Conservation (phyloP, 2,113 vertebrate genomes). For the Upupa epops region DNA sequence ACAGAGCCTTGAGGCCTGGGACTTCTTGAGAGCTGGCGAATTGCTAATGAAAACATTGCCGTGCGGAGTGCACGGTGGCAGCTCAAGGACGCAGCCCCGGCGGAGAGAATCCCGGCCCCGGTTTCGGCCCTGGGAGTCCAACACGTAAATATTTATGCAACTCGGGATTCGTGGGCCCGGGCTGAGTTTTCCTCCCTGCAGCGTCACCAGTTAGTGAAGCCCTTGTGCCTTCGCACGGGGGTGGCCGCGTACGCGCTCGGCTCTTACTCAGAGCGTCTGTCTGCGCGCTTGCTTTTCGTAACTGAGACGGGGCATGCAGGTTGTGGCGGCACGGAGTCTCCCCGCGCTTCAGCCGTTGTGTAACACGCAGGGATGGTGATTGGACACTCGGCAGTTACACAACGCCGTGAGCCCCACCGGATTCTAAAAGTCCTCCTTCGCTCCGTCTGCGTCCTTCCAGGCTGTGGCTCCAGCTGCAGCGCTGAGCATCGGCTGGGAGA, state of each 20-base stretch:
- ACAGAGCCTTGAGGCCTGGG: background rate
- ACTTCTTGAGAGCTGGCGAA: background rate
- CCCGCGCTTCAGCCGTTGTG: constrained; percentile 23
- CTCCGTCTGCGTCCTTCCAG: background rate
- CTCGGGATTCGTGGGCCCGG: background rate
- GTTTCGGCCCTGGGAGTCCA: background rate
- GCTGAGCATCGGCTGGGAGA: background rate
- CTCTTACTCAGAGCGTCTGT: background rate
- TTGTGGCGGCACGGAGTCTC: constrained; percentile 46
- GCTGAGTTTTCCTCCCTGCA: background rate
- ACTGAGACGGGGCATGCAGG: background rate
- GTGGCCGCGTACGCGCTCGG: background rate
- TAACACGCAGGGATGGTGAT: constrained; percentile 12
- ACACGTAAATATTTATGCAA: background rate
- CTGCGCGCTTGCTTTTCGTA: background rate
- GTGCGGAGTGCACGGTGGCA: background rate
- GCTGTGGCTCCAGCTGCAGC: background rate
- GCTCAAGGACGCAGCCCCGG: background rate
- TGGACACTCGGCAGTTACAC: constrained; percentile 64
- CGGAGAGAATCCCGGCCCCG: background rate
- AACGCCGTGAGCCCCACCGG: constrained; percentile 29
- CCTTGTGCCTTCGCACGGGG: background rate
- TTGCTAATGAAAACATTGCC: background rate
- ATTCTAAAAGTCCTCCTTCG: constrained; percentile 59
- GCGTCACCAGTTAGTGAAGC: background rate